Evolutionary conservation across 2,888 invertebrate genomes (phyloP).

Genomic region (Caenorhabditis sulstoni): DNA sequence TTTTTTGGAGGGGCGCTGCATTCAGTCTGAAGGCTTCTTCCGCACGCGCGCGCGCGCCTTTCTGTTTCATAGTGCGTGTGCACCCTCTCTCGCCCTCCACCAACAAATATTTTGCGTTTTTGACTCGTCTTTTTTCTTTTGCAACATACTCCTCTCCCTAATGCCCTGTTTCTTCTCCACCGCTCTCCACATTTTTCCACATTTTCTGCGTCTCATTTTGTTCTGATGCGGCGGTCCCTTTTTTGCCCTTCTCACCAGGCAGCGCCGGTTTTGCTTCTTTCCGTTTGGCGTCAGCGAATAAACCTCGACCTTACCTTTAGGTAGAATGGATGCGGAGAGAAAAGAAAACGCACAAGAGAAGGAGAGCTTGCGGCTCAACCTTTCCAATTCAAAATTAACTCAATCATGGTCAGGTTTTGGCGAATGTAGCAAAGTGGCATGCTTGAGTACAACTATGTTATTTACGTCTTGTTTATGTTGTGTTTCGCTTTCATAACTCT

Average conservation of each 20-base stretch:
- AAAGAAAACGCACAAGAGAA: neutral
- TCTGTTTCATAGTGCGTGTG: conserved; percentile 36
- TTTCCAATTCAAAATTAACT: conserved; percentile 28
- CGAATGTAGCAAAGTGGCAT: conserved; percentile 13
- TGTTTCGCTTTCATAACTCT: conserved; percentile 9
- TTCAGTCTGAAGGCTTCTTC: neutral
- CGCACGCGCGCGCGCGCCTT: neutral
- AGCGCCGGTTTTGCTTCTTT: conserved; percentile 47
- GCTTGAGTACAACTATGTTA: conserved; percentile 20
- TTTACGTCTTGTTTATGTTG: conserved; percentile 10
- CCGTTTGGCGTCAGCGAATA: conserved; percentile 18
- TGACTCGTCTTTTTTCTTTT: conserved; percentile 33
- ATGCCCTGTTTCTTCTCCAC: conserved; percentile 32
- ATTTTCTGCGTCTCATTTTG: conserved; percentile 48
- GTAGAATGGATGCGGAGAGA: too few species aligned
- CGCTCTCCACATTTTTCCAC: conserved; percentile 29
- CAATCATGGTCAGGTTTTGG: conserved; percentile 15
- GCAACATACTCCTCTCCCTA: conserved; percentile 51
- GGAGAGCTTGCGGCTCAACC: conserved; percentile 7
- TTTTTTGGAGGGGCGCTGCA: too few species aligned
- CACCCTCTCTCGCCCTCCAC: conserved; percentile 6
- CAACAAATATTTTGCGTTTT: conserved; percentile 32
- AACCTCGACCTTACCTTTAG: conserved; percentile 28
- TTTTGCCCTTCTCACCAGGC: conserved; percentile 29
- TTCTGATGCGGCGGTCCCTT: conserved; percentile 32